Evolutionary conservation across 2,113 vertebrate species (phyloP).

Genomic region (Pycnonotus jocosus): DNA sequence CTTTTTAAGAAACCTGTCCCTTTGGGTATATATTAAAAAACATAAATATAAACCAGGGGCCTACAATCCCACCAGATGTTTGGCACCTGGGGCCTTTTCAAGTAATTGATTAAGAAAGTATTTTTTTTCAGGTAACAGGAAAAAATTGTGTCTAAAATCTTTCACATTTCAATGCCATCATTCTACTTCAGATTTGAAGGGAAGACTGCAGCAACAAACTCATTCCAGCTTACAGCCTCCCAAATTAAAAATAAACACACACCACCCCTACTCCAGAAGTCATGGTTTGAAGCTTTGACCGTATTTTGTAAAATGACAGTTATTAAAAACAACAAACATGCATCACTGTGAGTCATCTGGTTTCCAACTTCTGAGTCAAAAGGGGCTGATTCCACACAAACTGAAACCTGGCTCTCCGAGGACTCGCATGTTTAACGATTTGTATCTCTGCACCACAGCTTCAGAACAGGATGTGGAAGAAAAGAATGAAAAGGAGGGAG

Average conservation of each 20-base stretch:
- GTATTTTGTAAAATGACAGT: conserved; percentile 65
- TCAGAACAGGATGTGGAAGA: conserved; percentile 66
- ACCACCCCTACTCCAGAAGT: conserved; percentile 38
- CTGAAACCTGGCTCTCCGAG: conserved; percentile 49
- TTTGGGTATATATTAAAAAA: conserved; percentile 46
- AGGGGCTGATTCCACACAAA: conserved; percentile 63
- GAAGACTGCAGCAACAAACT: not conserved
- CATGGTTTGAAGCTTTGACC: conserved; percentile 45
- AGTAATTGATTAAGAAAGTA: conserved; percentile 48
- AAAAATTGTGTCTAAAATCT: not conserved
- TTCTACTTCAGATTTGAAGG: not conserved
- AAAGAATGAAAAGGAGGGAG: conserved; percentile 60
- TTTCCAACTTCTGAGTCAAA: conserved; percentile 70
- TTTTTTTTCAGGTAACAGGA: not conserved
- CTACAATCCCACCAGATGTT: conserved; percentile 66
- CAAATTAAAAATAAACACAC: conserved; percentile 45
- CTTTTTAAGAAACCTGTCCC: conserved; percentile 49
- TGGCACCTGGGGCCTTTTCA: conserved; percentile 53
- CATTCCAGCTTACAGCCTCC: not conserved
- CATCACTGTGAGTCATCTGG: conserved; percentile 66
- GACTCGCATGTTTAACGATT: conserved; percentile 34
- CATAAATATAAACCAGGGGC: conserved; percentile 35
- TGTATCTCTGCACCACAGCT: conserved; percentile 50
- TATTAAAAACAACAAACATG: conserved; percentile 70
- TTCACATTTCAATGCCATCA: not conserved